phyloP scores from a whole-genome alignment of 1,140 invertebrate genomes.

The Neodiprion lecontei region DNA sequence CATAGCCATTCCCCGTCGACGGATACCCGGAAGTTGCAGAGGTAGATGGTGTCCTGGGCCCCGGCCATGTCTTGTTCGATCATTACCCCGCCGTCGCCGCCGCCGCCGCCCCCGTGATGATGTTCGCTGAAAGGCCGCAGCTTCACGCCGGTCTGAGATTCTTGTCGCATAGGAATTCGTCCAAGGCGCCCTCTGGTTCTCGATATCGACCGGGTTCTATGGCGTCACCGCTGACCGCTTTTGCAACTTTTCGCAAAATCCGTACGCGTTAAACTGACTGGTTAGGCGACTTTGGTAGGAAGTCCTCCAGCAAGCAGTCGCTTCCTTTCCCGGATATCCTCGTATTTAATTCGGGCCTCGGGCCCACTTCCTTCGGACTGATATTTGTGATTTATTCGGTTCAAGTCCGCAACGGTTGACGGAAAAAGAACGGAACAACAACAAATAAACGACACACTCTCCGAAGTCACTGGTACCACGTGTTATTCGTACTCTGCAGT shows the following conservation, averaged over 20 bases:
- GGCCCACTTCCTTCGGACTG: too few relatives aligned
- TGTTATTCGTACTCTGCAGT: too few relatives aligned
- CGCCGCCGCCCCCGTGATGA: conserved; percentile 36
- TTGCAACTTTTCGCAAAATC: conserved; percentile 11
- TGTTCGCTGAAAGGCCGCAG: conserved; percentile 51
- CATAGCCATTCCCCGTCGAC: conserved; percentile 98
- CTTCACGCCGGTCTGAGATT: conserved; percentile 49
- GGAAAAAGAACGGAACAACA: too few relatives aligned
- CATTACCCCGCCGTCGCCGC: conserved; percentile 45
- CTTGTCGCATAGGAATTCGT: conserved; percentile 53
- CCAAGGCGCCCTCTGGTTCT: neutral
- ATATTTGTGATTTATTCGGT: too few relatives aligned
- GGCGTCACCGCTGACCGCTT: conserved; percentile 20
- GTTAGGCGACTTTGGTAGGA: too few relatives aligned
- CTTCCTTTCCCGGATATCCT: too few relatives aligned
- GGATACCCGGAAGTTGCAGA: conserved; percentile 96
- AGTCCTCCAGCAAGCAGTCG: too few relatives aligned
- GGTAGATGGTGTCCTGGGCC: conserved; percentile 94
- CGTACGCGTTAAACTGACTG: conserved; percentile 18
- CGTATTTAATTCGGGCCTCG: too few relatives aligned
- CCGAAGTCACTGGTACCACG: too few relatives aligned
- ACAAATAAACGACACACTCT: too few relatives aligned
- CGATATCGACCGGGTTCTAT: neutral
- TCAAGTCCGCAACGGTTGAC: too few relatives aligned
- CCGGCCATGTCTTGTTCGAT: conserved; percentile 76